These are phyloP conservation scores for Anniella stebbinsi DNA, from an alignment of 2,797 vertebrate species.

Conservation along the genomic window DNA sequence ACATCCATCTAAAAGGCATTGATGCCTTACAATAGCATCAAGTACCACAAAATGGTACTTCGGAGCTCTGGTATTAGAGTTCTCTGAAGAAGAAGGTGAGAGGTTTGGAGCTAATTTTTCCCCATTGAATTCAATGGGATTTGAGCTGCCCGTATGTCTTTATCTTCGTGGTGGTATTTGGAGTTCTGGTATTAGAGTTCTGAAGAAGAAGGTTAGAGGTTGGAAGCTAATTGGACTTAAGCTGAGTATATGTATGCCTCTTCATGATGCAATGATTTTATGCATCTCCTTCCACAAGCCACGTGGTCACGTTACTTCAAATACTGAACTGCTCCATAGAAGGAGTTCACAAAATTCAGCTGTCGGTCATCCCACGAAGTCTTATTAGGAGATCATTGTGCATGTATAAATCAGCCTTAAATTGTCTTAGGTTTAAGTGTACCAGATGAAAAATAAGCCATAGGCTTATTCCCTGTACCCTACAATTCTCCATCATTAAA, in stretches of 20 bases:
- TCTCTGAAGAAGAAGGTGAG: background rate
- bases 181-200: background rate
- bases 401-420: constrained; percentile 16
- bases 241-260: background rate
- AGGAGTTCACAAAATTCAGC: background rate
- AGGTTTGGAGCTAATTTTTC: background rate
- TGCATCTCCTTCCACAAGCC: background rate
- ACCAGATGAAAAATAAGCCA: background rate
- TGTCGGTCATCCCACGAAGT: background rate
- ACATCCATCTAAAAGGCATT: background rate
- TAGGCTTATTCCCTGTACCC: background rate
- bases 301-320: background rate
- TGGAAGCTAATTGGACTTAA: background rate
- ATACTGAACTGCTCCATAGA: background rate
- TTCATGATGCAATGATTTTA: background rate
- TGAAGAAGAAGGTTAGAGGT: background rate
- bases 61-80: background rate
- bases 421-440: background rate
- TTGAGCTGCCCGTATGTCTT: background rate
- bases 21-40: background rate
- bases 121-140: background rate
- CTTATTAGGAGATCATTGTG: background rate
- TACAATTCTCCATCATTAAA: constrained; percentile 9
- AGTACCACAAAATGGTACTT: background rate
- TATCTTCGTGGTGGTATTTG: too few relatives aligned